Percentiles rank a stretch among this genome's conserved stretches.
Conservation (phyloP, 2,797 vertebrate genomes). For the Eutrigla gurnardus region DNA sequence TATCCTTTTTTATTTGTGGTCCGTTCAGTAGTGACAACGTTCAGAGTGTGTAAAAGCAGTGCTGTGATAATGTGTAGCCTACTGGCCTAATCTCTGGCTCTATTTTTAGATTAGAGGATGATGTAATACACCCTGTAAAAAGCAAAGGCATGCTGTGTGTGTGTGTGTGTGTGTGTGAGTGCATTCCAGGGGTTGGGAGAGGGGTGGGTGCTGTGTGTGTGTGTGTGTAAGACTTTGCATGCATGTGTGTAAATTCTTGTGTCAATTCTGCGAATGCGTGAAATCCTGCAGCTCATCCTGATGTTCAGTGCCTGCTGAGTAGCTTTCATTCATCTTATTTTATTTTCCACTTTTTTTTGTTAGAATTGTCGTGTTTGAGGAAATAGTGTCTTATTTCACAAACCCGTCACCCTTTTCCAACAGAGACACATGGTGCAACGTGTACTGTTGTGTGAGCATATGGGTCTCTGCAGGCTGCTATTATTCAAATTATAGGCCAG, state of each 20-base stretch:
- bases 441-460: constrained; percentile 22
- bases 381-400: background rate
- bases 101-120: constrained; percentile 71
- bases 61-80: constrained; percentile 45
- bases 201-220: background rate
- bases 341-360: background rate
- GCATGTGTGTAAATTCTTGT: constrained; percentile 42
- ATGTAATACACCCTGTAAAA: constrained; percentile 60
- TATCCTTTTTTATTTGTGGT: background rate
- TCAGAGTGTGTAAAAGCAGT: background rate
- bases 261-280: constrained; percentile 46
- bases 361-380: background rate
- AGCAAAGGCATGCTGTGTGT: constrained; percentile 30
- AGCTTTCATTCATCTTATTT: constrained; percentile 13
- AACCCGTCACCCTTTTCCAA: constrained; percentile 1
- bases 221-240: constrained; percentile 22
- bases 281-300: constrained; percentile 57
- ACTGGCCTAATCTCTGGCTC: constrained; percentile 65
- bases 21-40: background rate
- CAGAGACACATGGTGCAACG: constrained; percentile 14
- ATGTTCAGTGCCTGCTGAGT: constrained; percentile 22
- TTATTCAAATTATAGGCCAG: constrained; percentile 32
- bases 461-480: constrained; percentile 24
- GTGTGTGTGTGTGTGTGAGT: background rate
- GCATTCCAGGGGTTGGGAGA: background rate